phyloP scores from a whole-genome alignment of 2,113 vertebrate genomes.

The Amphiprion ocellaris region DNA sequence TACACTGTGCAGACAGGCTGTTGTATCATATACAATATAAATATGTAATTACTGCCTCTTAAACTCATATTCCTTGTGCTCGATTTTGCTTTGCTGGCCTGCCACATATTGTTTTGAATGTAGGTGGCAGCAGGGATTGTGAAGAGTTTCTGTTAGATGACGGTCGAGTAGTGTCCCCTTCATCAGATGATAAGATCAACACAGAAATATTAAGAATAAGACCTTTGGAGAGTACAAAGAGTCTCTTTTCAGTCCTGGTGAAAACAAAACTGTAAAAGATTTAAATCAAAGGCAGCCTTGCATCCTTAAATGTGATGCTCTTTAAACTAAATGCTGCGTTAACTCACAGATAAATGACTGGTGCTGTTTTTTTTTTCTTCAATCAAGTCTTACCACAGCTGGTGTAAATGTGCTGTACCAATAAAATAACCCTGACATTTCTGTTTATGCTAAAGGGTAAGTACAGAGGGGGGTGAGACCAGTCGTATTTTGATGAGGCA shows the following conservation, averaged over 20 bases:
- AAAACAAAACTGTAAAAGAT: not conserved
- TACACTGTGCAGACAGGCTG: not conserved
- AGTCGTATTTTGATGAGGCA: constrained; percentile 61
- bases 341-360: constrained; percentile 10
- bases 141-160: not conserved
- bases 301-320: not conserved
- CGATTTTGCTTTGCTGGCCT: not conserved
- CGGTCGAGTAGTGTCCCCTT: not conserved
- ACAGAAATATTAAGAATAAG: not conserved
- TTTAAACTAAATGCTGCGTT: not conserved
- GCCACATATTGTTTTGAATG: not conserved
- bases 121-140: not conserved
- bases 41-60: not conserved
- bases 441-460: constrained; percentile 46
- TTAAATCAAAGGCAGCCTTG: not conserved
- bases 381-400: not conserved
- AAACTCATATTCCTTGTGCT: not conserved
- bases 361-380: not conserved
- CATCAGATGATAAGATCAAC: not conserved
- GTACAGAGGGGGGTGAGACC: constrained; percentile 19
- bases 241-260: not conserved
- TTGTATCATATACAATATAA: not conserved
- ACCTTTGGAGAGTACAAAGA: not conserved
- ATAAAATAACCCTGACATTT: constrained; percentile 48
- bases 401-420: constrained; percentile 32